Evolutionary conservation across 2,888 invertebrate species (phyloP).

Genomic region (Lucinisca nassula): DNA sequence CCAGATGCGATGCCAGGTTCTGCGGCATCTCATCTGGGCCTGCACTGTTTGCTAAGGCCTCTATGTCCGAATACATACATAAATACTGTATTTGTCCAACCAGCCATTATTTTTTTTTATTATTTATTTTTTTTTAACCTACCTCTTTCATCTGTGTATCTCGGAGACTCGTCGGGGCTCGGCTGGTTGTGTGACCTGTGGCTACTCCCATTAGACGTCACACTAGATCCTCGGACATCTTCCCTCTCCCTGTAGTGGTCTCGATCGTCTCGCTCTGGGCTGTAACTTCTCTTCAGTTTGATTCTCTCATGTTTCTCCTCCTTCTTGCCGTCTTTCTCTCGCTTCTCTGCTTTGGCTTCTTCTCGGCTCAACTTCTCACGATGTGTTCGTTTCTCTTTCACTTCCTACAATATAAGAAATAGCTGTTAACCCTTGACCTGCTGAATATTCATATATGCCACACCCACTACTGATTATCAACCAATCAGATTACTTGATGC

Average conservation of each 20-base stretch:
- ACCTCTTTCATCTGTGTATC: conserved; percentile 84
- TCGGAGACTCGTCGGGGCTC: conserved; percentile 81
- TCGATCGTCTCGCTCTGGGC: conserved; percentile 55
- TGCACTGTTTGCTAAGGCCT: too few species aligned
- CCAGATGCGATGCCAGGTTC: too few species aligned
- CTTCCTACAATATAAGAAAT: conserved; percentile 37
- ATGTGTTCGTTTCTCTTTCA: conserved; percentile 29
- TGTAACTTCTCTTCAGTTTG: conserved; percentile 71
- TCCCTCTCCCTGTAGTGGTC: conserved; percentile 61
- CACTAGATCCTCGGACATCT: conserved; percentile 51
- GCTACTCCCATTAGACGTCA: conserved; percentile 62
- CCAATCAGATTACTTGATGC: too few species aligned
- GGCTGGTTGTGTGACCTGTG: conserved; percentile 67
- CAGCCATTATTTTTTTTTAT: too few species aligned
- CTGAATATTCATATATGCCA: too few species aligned
- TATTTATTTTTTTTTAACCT: too few species aligned
- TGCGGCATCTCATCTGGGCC: too few species aligned
- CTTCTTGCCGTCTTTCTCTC: conserved; percentile 61
- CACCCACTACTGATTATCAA: too few species aligned
- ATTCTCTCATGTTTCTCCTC: conserved; percentile 71
- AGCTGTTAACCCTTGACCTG: too few species aligned
- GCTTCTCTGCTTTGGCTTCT: conserved; percentile 47
- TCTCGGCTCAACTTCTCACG: conserved; percentile 1
- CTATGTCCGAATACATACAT: too few species aligned
- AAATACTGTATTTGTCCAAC: too few species aligned